Evolutionary conservation across 2,888 invertebrate genomes (phyloP).

Genomic region (Chydorus sphaericus): DNA sequence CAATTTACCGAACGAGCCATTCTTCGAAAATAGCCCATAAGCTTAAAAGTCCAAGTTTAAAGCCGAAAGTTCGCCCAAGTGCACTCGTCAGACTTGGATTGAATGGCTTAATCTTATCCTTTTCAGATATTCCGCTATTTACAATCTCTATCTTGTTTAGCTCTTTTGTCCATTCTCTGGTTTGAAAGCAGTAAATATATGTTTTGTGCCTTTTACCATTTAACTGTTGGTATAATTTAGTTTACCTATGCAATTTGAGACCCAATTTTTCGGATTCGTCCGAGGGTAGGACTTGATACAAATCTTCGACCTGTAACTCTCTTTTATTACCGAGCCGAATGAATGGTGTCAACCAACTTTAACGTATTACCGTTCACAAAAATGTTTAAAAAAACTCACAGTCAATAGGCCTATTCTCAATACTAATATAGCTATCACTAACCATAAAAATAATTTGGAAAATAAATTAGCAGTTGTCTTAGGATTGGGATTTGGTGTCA

Average conservation of each 20-base stretch:
- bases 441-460: slow-evolving; percentile 21
- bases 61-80: slow-evolving; percentile 32
- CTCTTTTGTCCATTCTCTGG: slow-evolving; percentile 43
- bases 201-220: too few species aligned
- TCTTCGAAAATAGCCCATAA: slow-evolving; percentile 31
- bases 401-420: too few species aligned
- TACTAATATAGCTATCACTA: too few species aligned
- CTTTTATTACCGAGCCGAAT: slow-evolving; percentile 59
- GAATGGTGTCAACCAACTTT: slow-evolving; percentile 63
- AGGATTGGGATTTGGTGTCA: slow-evolving; percentile 15
- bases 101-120: slow-evolving; percentile 28
- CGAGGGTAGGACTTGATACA: slow-evolving; percentile 49
- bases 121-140: too few species aligned
- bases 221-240: background rate
- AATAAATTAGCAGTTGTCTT: slow-evolving; percentile 17
- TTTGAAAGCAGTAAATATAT: too few species aligned
- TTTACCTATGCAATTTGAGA: slow-evolving; percentile 46
- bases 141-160: slow-evolving; percentile 32
- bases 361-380: too few species aligned
- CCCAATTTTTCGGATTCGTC: slow-evolving; percentile 56
- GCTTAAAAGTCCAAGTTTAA: slow-evolving; percentile 32
- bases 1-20: slow-evolving; percentile 28
- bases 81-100: slow-evolving; percentile 34
- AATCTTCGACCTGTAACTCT: slow-evolving; percentile 53
- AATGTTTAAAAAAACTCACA: too few species aligned